phyloP scores from a whole-genome alignment of 2,113 vertebrate genomes.

The Zeus faber region DNA sequence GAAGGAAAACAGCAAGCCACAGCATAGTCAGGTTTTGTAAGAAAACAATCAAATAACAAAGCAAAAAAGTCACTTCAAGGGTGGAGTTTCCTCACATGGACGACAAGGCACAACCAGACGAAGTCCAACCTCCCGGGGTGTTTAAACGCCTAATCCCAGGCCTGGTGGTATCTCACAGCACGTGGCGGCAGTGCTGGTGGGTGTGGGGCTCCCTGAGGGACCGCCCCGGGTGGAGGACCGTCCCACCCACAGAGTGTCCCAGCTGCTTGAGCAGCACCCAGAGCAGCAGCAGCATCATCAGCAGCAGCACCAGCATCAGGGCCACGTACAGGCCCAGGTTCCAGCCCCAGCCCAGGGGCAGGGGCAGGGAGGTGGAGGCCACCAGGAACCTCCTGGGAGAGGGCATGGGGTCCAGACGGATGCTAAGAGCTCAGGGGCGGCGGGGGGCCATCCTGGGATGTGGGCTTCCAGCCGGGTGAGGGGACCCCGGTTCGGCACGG shows the following conservation, averaged over 20 bases:
- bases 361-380: conserved; percentile 73
- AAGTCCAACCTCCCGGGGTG: background rate
- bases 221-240: conserved; percentile 56
- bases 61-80: too few relatives aligned
- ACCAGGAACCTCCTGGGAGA: conserved; percentile 71
- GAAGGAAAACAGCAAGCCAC: too few relatives aligned
- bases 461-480: too few relatives aligned
- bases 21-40: too few relatives aligned
- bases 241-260: conserved; percentile 79
- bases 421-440: background rate
- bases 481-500: too few relatives aligned
- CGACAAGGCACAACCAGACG: too few relatives aligned
- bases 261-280: conserved; percentile 88
- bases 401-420: conserved; percentile 58
- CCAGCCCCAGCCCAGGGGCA: conserved; percentile 83
- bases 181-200: conserved; percentile 64
- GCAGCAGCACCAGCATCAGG: conserved; percentile 79
- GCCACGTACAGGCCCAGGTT: conserved; percentile 86
- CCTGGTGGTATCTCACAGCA: conserved; percentile 48
- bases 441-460: too few relatives aligned
- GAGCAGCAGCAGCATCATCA: conserved; percentile 82
- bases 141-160: background rate
- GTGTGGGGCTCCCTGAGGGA: conserved; percentile 72
- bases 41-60: too few relatives aligned
- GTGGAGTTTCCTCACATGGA: too few relatives aligned